Conservation (phyloP, 2,797 vertebrate species). For the Sebastes kiyomatsui region DNA sequence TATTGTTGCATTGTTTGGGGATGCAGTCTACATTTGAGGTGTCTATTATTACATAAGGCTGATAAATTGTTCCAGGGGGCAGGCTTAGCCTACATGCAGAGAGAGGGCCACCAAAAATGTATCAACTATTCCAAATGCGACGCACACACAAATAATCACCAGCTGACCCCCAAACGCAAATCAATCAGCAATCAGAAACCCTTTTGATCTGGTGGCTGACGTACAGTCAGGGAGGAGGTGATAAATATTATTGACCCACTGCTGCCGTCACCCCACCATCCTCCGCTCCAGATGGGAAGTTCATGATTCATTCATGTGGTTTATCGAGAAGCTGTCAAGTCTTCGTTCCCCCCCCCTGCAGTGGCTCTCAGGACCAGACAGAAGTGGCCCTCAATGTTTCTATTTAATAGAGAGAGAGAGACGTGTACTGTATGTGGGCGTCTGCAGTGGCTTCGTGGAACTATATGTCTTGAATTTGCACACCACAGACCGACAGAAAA, state of each 20-base stretch:
- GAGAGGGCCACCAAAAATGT: slow-evolving; percentile 18
- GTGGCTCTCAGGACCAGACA: slow-evolving; percentile 23
- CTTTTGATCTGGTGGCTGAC: slow-evolving; percentile 11
- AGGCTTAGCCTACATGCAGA: slow-evolving; percentile 57
- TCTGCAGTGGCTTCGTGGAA: background rate
- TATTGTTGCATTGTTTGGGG: slow-evolving; percentile 59
- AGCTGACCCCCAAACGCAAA: slow-evolving; percentile 8
- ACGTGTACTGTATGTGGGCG: slow-evolving; percentile 7
- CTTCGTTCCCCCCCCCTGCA: background rate
- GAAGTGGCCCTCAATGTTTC: slow-evolving; percentile 37
- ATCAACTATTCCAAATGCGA: slow-evolving; percentile 7
- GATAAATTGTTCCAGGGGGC: slow-evolving; percentile 18
- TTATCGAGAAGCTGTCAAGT: slow-evolving; percentile 54
- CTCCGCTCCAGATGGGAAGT: slow-evolving; percentile 54
- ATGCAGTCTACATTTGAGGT: slow-evolving; percentile 33
- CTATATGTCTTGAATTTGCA: slow-evolving; percentile 7
- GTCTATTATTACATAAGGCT: slow-evolving; percentile 57
- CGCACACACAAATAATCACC: slow-evolving; percentile 20
- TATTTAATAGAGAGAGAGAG: background rate
- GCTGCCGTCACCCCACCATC: slow-evolving; percentile 11
- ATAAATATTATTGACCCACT: slow-evolving; percentile 56
- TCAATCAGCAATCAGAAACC: slow-evolving; percentile 45
- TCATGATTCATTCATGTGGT: slow-evolving; percentile 66
- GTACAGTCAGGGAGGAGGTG: background rate
- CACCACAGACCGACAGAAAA: background rate